phyloP scores from a whole-genome alignment of 2,888 invertebrate species.

The Scaptomyza caliginosa region DNA sequence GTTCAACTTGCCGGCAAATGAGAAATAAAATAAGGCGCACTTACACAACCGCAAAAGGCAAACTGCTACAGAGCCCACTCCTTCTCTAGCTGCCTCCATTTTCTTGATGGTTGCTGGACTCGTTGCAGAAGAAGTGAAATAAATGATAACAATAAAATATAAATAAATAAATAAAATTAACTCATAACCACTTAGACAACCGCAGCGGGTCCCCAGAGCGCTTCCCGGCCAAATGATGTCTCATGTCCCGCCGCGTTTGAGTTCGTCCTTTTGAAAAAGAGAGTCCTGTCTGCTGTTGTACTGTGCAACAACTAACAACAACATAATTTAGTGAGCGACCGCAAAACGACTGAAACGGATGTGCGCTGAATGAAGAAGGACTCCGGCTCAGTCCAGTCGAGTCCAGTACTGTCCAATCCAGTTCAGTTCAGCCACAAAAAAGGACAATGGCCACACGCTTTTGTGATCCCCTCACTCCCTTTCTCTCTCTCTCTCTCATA shows the following conservation, averaged over 20 bases:
- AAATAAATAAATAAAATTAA: conserved; percentile 81
- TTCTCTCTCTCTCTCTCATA: neutral
- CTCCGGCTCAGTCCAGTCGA: neutral
- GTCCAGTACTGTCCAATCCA: neutral
- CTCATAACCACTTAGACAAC: conserved; percentile 78
- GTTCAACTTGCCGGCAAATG: conserved; percentile 28
- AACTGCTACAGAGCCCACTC: neutral
- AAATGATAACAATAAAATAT: conserved; percentile 80
- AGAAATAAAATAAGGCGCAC: conserved; percentile 51
- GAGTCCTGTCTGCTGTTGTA: conserved; percentile 1
- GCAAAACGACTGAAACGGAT: conserved; percentile 59
- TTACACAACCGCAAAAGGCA: conserved; percentile 34
- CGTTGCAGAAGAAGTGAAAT: conserved; percentile 56
- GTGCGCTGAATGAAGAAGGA: conserved; percentile 47
- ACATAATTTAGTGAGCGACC: conserved; percentile 73
- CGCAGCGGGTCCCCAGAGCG: conserved; percentile 46
- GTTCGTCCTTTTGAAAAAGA: conserved; percentile 9
- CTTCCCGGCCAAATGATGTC: conserved; percentile 40
- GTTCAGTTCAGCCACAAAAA: neutral
- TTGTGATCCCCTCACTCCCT: conserved; percentile 35
- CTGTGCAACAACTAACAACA: conserved; percentile 69
- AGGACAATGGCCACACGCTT: conserved; percentile 47
- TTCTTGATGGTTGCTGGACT: neutral
- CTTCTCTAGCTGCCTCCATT: neutral
- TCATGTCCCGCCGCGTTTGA: conserved; percentile 25